These are phyloP conservation scores for Larimichthys polyactis DNA, from an alignment of 2,113 vertebrate genomes.

Conservation along the genomic window DNA sequence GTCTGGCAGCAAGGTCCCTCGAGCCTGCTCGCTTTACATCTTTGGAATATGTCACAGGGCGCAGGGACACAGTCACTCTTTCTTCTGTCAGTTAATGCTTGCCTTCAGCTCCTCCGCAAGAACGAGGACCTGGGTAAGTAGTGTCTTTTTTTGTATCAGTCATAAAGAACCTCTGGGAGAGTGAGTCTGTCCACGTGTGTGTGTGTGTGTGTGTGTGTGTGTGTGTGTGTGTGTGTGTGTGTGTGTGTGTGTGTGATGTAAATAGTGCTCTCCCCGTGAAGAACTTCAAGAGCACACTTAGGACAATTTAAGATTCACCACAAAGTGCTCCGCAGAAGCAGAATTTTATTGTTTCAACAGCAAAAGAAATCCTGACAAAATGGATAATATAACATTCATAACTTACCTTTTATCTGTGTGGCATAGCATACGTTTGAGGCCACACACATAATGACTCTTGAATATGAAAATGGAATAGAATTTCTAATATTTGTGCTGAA, in stretches of 20 bases:
- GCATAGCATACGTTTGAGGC: neutral
- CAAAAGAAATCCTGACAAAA: constrained; percentile 6
- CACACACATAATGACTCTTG: neutral
- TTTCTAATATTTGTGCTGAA: neutral
- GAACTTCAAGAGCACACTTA: constrained; percentile 16
- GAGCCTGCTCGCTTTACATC: constrained; percentile 61
- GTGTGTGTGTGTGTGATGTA: constrained; percentile 1
- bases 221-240: neutral
- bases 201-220: constrained; percentile 1
- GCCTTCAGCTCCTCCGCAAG: constrained; percentile 47
- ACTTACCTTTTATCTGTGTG: constrained; percentile 58
- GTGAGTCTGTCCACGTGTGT: neutral
- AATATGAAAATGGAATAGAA: neutral
- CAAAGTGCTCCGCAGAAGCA: constrained; percentile 11
- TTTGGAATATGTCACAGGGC: constrained; percentile 59
- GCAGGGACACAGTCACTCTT: constrained; percentile 31
- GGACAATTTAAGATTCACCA: constrained; percentile 3
- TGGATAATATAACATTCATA: neutral
- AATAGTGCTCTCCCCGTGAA: constrained; percentile 30
- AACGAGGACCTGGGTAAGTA: constrained; percentile 41
- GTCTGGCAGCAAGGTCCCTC: constrained; percentile 48
- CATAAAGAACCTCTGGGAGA: constrained; percentile 26
- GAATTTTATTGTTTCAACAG: constrained; percentile 18
- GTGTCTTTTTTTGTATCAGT: constrained; percentile 39
- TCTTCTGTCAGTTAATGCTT: constrained; percentile 51